Conservation (phyloP, 2,113 vertebrate species). For the Stictonetta naevosa region DNA sequence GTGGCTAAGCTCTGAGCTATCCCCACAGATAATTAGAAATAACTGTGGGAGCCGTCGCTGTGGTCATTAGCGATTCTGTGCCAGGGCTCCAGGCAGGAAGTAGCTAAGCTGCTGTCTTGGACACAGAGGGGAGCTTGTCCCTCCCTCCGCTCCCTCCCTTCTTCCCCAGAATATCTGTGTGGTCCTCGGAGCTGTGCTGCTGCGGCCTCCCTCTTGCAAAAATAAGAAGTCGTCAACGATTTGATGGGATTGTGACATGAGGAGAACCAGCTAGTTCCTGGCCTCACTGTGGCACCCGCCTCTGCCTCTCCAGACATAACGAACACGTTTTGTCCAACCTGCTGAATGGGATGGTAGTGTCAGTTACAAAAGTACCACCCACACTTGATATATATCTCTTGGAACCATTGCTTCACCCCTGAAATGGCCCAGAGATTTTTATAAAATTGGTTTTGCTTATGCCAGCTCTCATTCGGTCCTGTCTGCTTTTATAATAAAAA, state of each 20-base stretch:
- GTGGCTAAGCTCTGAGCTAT: background rate
- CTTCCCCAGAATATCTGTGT: slow-evolving; percentile 9
- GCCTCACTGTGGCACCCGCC: background rate
- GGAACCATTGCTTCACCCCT: slow-evolving; percentile 1
- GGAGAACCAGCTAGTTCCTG: background rate
- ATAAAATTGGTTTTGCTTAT: background rate
- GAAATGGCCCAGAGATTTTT: background rate
- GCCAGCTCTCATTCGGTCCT: background rate
- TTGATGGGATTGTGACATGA: background rate
- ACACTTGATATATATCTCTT: background rate
- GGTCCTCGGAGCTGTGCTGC: background rate
- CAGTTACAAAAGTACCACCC: background rate
- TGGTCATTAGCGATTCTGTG: slow-evolving; percentile 56
- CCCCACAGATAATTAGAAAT: background rate
- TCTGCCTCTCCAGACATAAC: background rate
- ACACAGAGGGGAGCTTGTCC: background rate
- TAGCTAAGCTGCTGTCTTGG: slow-evolving; percentile 30
- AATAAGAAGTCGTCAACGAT: background rate
- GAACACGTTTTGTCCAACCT: background rate
- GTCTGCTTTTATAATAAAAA: background rate
- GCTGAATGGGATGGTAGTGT: background rate
- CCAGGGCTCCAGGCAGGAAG: slow-evolving; percentile 46
- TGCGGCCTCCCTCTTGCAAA: background rate
- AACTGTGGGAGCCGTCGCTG: background rate
- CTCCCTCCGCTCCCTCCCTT: background rate